These are phyloP conservation scores for Allolobophora icterica DNA, from an alignment of 2,888 invertebrate genomes.

Conservation along the genomic window DNA sequence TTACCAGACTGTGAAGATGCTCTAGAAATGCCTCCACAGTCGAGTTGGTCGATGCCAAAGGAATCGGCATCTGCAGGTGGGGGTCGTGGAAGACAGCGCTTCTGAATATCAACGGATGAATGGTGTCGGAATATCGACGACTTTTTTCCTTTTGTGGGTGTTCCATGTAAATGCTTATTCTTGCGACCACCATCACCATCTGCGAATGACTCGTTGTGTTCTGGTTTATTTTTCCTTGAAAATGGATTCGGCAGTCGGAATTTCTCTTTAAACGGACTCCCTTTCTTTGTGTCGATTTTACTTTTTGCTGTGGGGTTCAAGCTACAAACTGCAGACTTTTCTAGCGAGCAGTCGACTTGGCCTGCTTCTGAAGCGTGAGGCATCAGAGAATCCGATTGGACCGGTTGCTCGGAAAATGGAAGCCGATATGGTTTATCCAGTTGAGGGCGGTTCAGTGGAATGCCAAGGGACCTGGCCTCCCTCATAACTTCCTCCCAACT, in stretches of 20 bases:
- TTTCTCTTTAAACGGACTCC: slow-evolving; percentile 15
- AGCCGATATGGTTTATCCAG: neutral
- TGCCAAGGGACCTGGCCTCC: slow-evolving; percentile 45
- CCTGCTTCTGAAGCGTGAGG: neutral
- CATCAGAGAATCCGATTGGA: neutral
- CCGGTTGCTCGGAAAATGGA: neutral
- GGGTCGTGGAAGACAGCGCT: slow-evolving; percentile 19
- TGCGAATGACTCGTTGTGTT: neutral
- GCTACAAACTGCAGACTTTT: neutral
- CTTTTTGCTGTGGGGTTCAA: neutral
- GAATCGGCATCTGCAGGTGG: neutral
- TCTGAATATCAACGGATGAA: slow-evolving; percentile 17
- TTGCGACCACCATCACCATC: neutral
- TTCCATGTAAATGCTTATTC: neutral
- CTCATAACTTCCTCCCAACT: slow-evolving; percentile 46
- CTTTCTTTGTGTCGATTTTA: neutral
- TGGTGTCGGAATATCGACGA: slow-evolving; percentile 14
- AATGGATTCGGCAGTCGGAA: slow-evolving; percentile 26
- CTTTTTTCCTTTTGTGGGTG: neutral
- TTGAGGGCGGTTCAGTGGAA: slow-evolving; percentile 40
- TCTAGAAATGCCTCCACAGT: neutral
- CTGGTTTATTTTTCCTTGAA: neutral
- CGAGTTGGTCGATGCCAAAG: neutral
- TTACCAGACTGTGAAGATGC: neutral
- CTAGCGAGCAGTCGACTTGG: neutral